A percentile compares a stretch with the other conserved stretches of the same genome.
These are phyloP conservation scores for Zaprionus ghesquierei DNA, from an alignment of 1,140 invertebrate genomes.

Conservation along the genomic window DNA sequence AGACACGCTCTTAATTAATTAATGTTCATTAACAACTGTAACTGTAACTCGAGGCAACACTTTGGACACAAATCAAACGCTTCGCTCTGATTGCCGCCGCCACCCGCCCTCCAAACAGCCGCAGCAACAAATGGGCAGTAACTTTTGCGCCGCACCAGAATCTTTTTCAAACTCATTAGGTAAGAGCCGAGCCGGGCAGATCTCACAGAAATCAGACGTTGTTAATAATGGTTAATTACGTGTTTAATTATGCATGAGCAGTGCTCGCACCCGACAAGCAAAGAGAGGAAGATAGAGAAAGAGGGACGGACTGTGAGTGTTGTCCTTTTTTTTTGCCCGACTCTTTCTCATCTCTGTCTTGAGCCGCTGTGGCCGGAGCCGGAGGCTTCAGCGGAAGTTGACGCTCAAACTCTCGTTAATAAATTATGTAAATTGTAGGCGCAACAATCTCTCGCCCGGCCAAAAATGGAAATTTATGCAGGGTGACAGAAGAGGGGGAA, in stretches of 20 bases:
- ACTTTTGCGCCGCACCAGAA: slow-evolving; percentile 53
- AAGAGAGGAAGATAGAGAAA: neutral
- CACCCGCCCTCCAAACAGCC: neutral
- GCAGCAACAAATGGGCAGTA: slow-evolving; percentile 7
- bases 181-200: slow-evolving; percentile 41
- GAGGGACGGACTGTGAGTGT: neutral
- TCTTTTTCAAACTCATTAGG: slow-evolving; percentile 72
- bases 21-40: slow-evolving; percentile 69
- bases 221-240: slow-evolving; percentile 81
- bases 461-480: slow-evolving; percentile 69
- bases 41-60: slow-evolving; percentile 45
- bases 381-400: slow-evolving; percentile 56
- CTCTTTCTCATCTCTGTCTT: slow-evolving; percentile 8
- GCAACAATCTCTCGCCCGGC: slow-evolving; percentile 51
- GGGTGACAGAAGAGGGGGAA: neutral
- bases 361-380: slow-evolving; percentile 21
- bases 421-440: slow-evolving; percentile 80
- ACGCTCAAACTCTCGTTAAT: slow-evolving; percentile 80
- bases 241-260: slow-evolving; percentile 78
- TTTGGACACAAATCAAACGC: slow-evolving; percentile 71
- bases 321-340: neutral
- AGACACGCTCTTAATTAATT: slow-evolving; percentile 64
- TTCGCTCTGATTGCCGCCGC: slow-evolving; percentile 53
- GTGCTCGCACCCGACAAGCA: slow-evolving; percentile 31
- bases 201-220: slow-evolving; percentile 73